Conservation (phyloP, 2,797 vertebrate species). For the Epinephelus awoara region DNA sequence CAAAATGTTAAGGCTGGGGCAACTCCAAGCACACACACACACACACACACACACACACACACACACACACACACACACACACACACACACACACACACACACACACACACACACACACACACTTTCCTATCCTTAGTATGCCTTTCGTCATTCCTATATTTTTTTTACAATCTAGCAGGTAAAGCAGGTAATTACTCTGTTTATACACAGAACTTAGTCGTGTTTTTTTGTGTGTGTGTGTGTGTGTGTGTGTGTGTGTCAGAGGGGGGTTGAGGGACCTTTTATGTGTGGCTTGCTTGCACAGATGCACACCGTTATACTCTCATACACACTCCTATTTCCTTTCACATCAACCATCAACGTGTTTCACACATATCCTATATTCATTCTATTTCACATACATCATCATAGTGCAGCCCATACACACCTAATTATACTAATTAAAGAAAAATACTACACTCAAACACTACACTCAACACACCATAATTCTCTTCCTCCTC, state of each 20-base stretch:
- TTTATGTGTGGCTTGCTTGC: not conserved
- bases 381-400: not conserved
- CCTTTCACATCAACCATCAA: not conserved
- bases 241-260: not conserved
- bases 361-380: not conserved
- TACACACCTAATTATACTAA: not conserved
- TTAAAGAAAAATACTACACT: not conserved
- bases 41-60: slow-evolving; percentile 18
- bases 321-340: not conserved
- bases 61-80: slow-evolving; percentile 5
- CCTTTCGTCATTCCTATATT: slow-evolving; percentile 7
- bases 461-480: not conserved
- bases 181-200: not conserved
- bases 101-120: slow-evolving; percentile 6
- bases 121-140: not conserved
- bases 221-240: slow-evolving; percentile 15
- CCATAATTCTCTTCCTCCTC: not conserved
- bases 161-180: slow-evolving; percentile 13
- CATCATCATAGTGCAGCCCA: not conserved
- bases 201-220: slow-evolving; percentile 12
- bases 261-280: not conserved
- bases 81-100: slow-evolving; percentile 15
- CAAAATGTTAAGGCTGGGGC: slow-evolving; percentile 21
- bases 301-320: not conserved
- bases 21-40: slow-evolving; percentile 11